phyloP scores from a whole-genome alignment of 1,140 invertebrate genomes.

The Lepidostoma basale region DNA sequence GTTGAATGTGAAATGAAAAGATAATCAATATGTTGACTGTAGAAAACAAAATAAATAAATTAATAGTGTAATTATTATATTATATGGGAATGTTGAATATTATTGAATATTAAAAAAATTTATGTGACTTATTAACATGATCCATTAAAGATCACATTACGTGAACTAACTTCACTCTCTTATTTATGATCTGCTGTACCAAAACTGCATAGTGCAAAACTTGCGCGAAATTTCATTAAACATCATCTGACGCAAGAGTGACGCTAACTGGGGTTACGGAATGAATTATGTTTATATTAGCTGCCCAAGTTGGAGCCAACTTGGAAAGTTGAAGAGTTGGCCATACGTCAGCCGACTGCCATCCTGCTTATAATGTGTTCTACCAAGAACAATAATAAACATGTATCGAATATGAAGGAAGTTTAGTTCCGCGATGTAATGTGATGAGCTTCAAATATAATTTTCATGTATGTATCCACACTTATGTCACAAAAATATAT shows the following conservation, averaged over 20 bases:
- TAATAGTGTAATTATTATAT: too few relatives aligned
- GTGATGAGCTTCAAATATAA: too few relatives aligned
- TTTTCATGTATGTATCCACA: too few relatives aligned
- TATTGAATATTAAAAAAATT: too few relatives aligned
- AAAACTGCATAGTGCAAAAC: not conserved
- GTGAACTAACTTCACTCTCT: not conserved
- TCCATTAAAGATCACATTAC: too few relatives aligned
- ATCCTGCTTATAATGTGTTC: not conserved
- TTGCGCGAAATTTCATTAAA: conserved; percentile 26
- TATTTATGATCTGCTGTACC: not conserved
- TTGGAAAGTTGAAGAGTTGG: not conserved
- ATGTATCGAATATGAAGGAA: not conserved
- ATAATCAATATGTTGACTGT: too few relatives aligned
- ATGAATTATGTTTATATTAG: conserved; percentile 26
- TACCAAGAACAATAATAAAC: not conserved
- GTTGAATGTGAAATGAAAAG: too few relatives aligned
- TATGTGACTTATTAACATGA: too few relatives aligned
- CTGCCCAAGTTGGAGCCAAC: not conserved
- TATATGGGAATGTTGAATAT: too few relatives aligned
- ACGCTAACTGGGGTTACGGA: conserved; percentile 22
- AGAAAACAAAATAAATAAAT: too few relatives aligned
- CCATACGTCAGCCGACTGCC: conserved; percentile 1
- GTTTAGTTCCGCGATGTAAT: not conserved
- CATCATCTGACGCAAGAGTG: conserved; percentile 24
- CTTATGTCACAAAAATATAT: too few relatives aligned